These are phyloP conservation scores for Drosophila lutescens DNA, from an alignment of 2,888 invertebrate genomes.

Conservation along the genomic window DNA sequence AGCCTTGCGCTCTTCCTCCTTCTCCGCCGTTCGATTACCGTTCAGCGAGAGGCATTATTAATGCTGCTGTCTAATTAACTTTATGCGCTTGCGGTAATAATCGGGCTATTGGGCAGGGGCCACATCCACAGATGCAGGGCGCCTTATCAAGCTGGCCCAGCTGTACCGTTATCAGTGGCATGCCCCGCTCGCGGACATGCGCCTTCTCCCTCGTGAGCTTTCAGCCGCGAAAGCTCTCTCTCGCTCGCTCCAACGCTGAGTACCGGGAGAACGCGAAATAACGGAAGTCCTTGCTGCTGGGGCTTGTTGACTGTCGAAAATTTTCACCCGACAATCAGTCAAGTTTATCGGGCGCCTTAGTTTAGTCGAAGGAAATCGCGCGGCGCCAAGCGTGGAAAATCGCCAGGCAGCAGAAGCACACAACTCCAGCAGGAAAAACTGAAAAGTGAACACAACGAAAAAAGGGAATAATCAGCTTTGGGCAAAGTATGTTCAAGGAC, in stretches of 20 bases:
- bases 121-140: constrained; percentile 30
- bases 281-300: constrained; percentile 61
- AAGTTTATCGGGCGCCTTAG: constrained; percentile 78
- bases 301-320: constrained; percentile 72
- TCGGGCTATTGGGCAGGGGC: constrained; percentile 51
- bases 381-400: constrained; percentile 41
- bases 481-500: constrained; percentile 12
- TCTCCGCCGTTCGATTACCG: constrained; percentile 38
- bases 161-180: constrained; percentile 71
- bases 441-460: constrained; percentile 50
- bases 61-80: constrained; percentile 65
- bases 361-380: constrained; percentile 57
- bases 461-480: constrained; percentile 20
- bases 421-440: constrained; percentile 34
- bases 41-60: constrained; percentile 50
- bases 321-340: constrained; percentile 74
- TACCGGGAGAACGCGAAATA: constrained; percentile 17
- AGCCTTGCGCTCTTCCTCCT: constrained; percentile 7
- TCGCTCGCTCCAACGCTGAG: not conserved
- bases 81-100: constrained; percentile 61
- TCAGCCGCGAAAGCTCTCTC: constrained; percentile 39
- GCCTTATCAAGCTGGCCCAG: constrained; percentile 69
- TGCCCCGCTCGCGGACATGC: constrained; percentile 51
- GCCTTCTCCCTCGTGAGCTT: no score
- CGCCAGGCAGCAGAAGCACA: constrained; percentile 42